Conservation (phyloP, 2,888 invertebrate genomes). For the Apamea crenata region DNA sequence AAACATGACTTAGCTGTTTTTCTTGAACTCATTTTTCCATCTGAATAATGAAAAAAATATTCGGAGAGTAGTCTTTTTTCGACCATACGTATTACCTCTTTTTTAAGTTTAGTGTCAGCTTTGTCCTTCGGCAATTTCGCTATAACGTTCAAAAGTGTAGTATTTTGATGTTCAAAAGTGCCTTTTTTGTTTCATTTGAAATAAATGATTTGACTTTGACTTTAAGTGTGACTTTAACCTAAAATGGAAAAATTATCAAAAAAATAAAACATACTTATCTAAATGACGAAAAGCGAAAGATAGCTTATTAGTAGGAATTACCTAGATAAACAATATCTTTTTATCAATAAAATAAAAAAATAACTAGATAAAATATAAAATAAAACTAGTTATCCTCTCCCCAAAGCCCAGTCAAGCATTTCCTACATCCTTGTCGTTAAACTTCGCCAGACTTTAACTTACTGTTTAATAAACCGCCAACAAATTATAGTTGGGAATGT, state of each 20-base stretch:
- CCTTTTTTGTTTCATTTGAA: too few relatives aligned
- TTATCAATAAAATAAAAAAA: not conserved
- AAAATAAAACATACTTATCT: not conserved
- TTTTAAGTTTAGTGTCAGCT: too few relatives aligned
- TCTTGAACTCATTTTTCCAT: not conserved
- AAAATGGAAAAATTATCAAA: not conserved
- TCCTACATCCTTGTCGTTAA: slow-evolving; percentile 70
- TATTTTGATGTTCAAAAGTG: too few relatives aligned
- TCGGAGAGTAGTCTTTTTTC: too few relatives aligned
- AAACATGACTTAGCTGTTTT: not conserved
- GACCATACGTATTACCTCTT: too few relatives aligned
- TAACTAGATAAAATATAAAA: not conserved
- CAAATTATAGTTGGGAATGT: slow-evolving; percentile 71
- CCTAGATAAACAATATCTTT: not conserved
- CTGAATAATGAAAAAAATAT: not conserved
- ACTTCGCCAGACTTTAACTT: slow-evolving; percentile 74
- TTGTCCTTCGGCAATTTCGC: too few relatives aligned
- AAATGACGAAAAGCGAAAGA: not conserved
- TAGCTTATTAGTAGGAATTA: not conserved
- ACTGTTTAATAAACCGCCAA: slow-evolving; percentile 70
- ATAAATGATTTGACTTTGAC: not conserved
- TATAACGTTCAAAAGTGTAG: too few relatives aligned
- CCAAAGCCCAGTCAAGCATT: slow-evolving; percentile 36
- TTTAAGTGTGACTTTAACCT: not conserved
- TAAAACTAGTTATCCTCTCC: not conserved